phyloP scores from a whole-genome alignment of 2,113 vertebrate species.

The Oxyura jamaicensis region DNA sequence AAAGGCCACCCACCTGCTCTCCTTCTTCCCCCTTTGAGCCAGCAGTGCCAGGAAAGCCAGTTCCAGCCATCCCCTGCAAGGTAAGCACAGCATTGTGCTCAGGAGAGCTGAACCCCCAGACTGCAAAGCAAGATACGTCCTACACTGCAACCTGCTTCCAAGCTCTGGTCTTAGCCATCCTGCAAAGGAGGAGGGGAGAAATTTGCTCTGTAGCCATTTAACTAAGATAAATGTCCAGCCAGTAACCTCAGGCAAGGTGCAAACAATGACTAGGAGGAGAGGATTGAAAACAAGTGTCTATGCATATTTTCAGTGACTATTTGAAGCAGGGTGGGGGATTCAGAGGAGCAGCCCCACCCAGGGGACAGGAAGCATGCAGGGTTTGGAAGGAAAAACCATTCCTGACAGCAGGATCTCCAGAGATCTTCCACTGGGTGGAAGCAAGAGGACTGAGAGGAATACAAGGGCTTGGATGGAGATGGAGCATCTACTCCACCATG shows the following conservation, averaged over 20 bases:
- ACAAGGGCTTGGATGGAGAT: neutral
- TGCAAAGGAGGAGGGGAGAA: neutral
- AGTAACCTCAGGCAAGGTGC: neutral
- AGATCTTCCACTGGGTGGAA: neutral
- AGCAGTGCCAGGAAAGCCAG: slow-evolving; percentile 78
- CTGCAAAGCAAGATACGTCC: neutral
- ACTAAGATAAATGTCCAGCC: neutral
- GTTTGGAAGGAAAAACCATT: neutral
- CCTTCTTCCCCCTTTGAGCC: slow-evolving; percentile 78
- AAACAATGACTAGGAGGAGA: neutral
- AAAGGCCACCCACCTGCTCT: slow-evolving; percentile 77
- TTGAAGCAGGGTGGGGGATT: neutral
- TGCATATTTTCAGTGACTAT: neutral
- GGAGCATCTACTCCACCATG: neutral
- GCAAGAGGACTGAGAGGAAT: neutral
- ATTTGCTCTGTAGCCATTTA: neutral
- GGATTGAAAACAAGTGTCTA: neutral
- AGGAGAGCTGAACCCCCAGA: neutral
- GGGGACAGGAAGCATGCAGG: neutral
- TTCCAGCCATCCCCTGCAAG: slow-evolving; percentile 81
- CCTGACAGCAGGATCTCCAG: neutral
- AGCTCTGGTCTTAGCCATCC: neutral
- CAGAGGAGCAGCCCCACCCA: neutral
- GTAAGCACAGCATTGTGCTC: neutral
- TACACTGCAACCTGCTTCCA: neutral